Evolutionary conservation across 2,113 vertebrate species (phyloP).

Genomic region (Myocastor coypus): DNA sequence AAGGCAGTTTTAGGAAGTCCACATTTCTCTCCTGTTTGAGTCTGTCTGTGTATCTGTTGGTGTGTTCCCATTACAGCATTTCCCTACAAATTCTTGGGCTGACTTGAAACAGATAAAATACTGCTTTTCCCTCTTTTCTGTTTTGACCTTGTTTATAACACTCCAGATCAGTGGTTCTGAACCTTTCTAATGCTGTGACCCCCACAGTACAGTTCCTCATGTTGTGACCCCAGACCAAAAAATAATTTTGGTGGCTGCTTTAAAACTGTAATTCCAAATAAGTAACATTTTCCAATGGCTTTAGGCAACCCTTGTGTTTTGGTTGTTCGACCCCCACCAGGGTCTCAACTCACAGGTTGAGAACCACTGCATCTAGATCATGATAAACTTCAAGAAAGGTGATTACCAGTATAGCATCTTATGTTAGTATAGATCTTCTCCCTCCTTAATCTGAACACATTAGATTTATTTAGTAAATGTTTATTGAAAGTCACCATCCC

Average conservation of each 20-base stretch:
- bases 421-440: not conserved
- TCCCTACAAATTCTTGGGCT: not conserved
- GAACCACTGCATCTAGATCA: too few species aligned
- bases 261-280: too few species aligned
- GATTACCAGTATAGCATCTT: not conserved
- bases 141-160: not conserved
- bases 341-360: too few species aligned
- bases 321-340: too few species aligned
- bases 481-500: not conserved
- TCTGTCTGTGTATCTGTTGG: not conserved
- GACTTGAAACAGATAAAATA: not conserved
- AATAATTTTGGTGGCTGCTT: too few species aligned
- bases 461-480: constrained; percentile 21
- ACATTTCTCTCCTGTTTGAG: not conserved
- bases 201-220: too few species aligned
- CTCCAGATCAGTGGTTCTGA: not conserved
- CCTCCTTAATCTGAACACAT: not conserved
- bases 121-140: not conserved
- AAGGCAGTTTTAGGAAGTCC: not conserved
- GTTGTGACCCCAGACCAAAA: too few species aligned
- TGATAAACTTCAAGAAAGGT: not conserved
- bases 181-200: too few species aligned
- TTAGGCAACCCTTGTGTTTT: too few species aligned
- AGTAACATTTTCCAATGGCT: too few species aligned
- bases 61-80: not conserved